Conservation (phyloP, 2,888 invertebrate species). For the Standfussiana lucernea region DNA sequence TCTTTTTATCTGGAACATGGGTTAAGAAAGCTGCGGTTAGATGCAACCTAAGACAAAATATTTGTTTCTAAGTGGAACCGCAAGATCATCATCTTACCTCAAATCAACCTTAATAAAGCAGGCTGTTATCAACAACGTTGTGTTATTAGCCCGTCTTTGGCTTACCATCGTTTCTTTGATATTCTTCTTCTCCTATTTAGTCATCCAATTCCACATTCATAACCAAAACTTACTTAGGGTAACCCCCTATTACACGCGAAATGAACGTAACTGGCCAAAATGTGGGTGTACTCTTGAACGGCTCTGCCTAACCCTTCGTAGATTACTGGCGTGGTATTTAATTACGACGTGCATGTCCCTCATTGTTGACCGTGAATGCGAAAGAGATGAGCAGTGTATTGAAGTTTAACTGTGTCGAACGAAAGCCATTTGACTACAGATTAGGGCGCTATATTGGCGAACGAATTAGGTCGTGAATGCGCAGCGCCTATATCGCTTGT, state of each 20-base stretch:
- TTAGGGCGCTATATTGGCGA: not conserved
- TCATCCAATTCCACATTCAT: not conserved
- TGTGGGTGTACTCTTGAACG: not conserved
- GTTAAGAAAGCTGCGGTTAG: not conserved
- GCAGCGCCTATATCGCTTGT: not conserved
- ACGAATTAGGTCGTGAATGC: constrained; percentile 14
- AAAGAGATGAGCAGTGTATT: not conserved
- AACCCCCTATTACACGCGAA: not conserved
- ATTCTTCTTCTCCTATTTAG: not conserved
- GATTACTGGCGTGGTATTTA: not conserved
- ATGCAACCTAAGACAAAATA: not conserved
- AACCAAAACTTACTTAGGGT: not conserved
- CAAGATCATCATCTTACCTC: not conserved
- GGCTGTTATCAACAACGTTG: not conserved
- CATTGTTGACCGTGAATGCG: not conserved
- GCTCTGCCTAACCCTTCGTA: not conserved
- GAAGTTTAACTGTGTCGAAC: not conserved
- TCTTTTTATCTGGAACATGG: constrained; percentile 84
- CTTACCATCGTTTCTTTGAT: not conserved
- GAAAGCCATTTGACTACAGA: not conserved
- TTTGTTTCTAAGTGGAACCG: not conserved
- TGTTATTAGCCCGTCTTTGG: not conserved
- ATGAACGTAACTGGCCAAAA: not conserved
- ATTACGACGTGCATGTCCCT: not conserved
- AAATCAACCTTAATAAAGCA: not conserved